phyloP scores from a whole-genome alignment of 2,113 vertebrate species.

The Alethe diademata region DNA sequence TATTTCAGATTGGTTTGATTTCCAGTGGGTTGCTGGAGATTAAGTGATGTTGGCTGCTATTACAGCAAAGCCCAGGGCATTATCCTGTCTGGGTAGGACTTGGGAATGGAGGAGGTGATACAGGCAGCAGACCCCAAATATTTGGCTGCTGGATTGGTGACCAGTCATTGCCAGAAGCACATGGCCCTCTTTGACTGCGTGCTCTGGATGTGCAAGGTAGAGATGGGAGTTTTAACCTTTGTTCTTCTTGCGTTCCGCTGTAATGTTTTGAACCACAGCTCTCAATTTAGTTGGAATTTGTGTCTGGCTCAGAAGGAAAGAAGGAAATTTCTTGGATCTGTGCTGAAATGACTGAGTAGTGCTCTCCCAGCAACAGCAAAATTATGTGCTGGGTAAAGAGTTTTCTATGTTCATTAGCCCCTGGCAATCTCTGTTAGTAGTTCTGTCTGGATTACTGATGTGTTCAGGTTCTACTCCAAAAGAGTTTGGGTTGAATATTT shows the following conservation, averaged over 20 bases:
- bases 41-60: accelerated
- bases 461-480: conserved; percentile 68
- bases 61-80: not conserved
- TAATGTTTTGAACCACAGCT: not conserved
- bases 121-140: not conserved
- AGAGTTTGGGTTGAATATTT: conserved; percentile 67
- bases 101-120: not conserved
- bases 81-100: not conserved
- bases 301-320: conserved; percentile 41
- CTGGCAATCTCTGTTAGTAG: conserved; percentile 63
- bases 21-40: not conserved
- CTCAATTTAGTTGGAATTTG: conserved; percentile 47
- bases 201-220: not conserved
- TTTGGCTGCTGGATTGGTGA: not conserved
- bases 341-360: conserved; percentile 33
- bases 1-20: not conserved
- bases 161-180: not conserved
- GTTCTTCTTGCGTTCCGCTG: not conserved
- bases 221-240: not conserved
- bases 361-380: conserved; percentile 62
- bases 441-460: conserved; percentile 63
- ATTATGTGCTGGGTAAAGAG: conserved; percentile 53
- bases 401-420: conserved; percentile 57
- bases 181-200: not conserved
- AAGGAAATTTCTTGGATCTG: conserved; percentile 53